Base-by-base conservation (phyloP, 2,113 vertebrate genomes). In the Seriola rivoliana region DNA sequence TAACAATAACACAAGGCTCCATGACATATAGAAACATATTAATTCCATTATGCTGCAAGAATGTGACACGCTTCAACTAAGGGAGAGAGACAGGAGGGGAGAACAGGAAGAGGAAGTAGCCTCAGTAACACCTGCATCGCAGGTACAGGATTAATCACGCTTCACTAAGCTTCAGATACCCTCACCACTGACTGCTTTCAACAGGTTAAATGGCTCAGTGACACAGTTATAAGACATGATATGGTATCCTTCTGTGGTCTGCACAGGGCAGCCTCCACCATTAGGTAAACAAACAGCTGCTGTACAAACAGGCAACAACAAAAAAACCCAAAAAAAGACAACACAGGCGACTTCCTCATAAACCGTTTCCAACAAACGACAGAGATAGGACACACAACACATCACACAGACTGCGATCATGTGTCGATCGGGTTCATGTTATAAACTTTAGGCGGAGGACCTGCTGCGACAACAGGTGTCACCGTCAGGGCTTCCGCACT, bases 401-500 rank as follows among this genome's bases (percentile, higher is more conserved):
- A n/a, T 11, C 44, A 50, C 59, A 19, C 21, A 64, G 8, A 52
- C 32, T 3, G 0, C 2, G 19, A 21, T 44, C 42, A 0, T 50
- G 59, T 34, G 48, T 57, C 17, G 16, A 60, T 40, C n/a, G 46
- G 9, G 1, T 67, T 29, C 69, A 19, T 11, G 71, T 44, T 71
- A 0, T 46, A 75, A 88, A 91, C 74, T 86, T 90, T 34, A 38
- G 68, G 21, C 73, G 11, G 48, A 60, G 63, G 21, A 84, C 32
- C 76, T 29, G 75, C 76, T 44, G 71, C 82, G 58, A 85, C 90
- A 90, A 94, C 94, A 94, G 92, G 93, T 95, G 94, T 94, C 91
- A 78, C 54, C 63, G 75, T 75, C 84, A 58, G 85, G 34, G 76
- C 85, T 93, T 84, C 82, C 84, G 90, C 75, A 19, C 21, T 54